A percentile compares a stretch with the other conserved stretches of the same genome.
phyloP scores from a whole-genome alignment of 64 coral and sea anemone genomes.

The Trachythela sp. region DNA sequence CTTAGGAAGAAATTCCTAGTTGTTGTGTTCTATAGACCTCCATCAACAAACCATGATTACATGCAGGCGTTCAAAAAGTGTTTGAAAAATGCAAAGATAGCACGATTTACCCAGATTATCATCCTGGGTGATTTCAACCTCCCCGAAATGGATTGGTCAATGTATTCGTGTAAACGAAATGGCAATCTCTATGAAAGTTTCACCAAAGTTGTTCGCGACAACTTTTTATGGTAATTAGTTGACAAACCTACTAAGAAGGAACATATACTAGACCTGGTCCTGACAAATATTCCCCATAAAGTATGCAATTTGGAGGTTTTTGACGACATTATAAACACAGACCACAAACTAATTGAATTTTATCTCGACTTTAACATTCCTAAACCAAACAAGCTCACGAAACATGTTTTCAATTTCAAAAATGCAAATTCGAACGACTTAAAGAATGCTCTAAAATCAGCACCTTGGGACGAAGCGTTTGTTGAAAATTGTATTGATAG shows the following conservation, averaged over 20 bases:
- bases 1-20: neutral
- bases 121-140: neutral
- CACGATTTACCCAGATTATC: neutral
- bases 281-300: neutral
- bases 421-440: conserved; percentile 23
- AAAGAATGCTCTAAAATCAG: neutral
- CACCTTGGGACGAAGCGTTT: conserved; percentile 17
- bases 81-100: neutral
- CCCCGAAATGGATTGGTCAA: neutral
- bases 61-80: neutral
- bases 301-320: neutral
- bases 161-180: neutral
- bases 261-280: neutral
- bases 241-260: neutral
- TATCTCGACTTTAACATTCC: neutral
- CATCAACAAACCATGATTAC: neutral
- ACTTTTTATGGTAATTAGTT: neutral
- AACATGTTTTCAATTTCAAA: neutral
- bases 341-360: neutral
- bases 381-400: neutral
- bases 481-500: conserved; percentile 2
- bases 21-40: neutral
- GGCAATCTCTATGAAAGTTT: neutral
- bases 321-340: neutral
- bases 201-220: neutral